Percentiles rank a stretch among this genome's conserved stretches.
Conservation (phyloP, 2,888 invertebrate genomes). For the Apotomis capreana region DNA sequence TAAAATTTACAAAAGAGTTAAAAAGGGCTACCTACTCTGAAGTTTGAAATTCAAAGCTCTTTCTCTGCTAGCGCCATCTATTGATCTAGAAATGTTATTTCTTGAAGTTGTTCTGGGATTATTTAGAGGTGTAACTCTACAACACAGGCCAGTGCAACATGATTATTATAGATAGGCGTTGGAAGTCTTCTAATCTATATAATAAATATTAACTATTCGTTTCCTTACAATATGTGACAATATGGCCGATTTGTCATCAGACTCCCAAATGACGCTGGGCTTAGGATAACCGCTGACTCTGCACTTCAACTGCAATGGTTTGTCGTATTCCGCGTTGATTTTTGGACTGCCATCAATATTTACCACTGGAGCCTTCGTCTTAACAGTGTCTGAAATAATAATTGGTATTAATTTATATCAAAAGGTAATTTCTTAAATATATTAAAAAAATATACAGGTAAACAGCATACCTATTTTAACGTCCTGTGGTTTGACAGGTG, state of each 20-base stretch:
- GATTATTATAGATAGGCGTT: too few relatives aligned
- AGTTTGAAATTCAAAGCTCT: too few relatives aligned
- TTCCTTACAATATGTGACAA: constrained; percentile 50
- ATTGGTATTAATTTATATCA: too few relatives aligned
- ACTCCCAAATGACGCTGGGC: constrained; percentile 59
- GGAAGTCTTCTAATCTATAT: too few relatives aligned
- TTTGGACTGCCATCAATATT: constrained; percentile 49
- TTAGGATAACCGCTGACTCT: constrained; percentile 60
- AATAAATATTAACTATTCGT: background rate
- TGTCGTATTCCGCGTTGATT: constrained; percentile 48
- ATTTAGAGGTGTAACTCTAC: too few relatives aligned
- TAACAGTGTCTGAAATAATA: constrained; percentile 45
- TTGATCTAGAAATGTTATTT: too few relatives aligned
- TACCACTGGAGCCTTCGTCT: constrained; percentile 49
- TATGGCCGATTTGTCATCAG: constrained; percentile 46
- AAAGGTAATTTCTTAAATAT: too few relatives aligned
- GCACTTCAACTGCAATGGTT: constrained; percentile 55
- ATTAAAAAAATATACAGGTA: too few relatives aligned
- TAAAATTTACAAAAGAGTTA: background rate
- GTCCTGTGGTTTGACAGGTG: constrained; percentile 55
- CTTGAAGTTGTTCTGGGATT: too few relatives aligned
- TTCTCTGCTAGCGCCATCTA: too few relatives aligned
- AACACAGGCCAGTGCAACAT: too few relatives aligned
- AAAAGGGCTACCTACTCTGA: too few relatives aligned
- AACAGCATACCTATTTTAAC: constrained; percentile 46